A percentile compares a stretch with the other conserved stretches of the same genome.
Evolutionary conservation across 2,888 invertebrate genomes (phyloP).

Genomic region (Ornithoptera alexandrae): DNA sequence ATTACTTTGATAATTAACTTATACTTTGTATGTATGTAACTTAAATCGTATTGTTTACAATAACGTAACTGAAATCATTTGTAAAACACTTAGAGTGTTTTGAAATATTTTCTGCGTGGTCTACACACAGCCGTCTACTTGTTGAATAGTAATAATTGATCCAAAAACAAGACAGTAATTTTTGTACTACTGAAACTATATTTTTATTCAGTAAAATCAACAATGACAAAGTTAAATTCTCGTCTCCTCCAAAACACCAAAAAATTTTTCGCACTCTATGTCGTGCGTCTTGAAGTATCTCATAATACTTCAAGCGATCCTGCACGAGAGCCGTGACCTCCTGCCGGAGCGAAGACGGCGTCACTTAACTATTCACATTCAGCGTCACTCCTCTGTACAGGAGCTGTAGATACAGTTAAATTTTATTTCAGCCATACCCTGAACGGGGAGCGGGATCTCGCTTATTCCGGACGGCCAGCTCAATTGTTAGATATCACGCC

Average conservation of each 20-base stretch:
- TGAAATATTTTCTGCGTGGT: no score
- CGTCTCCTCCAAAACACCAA: background rate
- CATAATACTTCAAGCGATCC: slow-evolving; percentile 14
- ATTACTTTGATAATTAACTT: no score
- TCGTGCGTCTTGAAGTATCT: slow-evolving; percentile 20
- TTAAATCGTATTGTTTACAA: no score
- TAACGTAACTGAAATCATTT: no score
- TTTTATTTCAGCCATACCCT: background rate
- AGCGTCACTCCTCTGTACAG: slow-evolving; percentile 2
- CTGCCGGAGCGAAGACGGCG: slow-evolving; percentile 3
- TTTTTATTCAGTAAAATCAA: background rate
- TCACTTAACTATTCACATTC: slow-evolving; percentile 22
- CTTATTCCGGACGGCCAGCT: no score
- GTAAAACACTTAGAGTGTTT: no score
- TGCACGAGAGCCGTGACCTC: slow-evolving; percentile 3
- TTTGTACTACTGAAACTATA: background rate
- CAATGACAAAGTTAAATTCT: background rate
- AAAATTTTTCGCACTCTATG: background rate
- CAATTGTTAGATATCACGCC: no score
- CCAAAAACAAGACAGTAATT: background rate
- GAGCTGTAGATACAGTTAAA: slow-evolving; percentile 9
- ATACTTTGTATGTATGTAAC: no score
- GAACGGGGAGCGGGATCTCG: no score
- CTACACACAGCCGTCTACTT: background rate
- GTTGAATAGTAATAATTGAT: background rate